Base-by-base conservation (phyloP, 2,113 vertebrate species). In the Muscicapa adusta region DNA sequence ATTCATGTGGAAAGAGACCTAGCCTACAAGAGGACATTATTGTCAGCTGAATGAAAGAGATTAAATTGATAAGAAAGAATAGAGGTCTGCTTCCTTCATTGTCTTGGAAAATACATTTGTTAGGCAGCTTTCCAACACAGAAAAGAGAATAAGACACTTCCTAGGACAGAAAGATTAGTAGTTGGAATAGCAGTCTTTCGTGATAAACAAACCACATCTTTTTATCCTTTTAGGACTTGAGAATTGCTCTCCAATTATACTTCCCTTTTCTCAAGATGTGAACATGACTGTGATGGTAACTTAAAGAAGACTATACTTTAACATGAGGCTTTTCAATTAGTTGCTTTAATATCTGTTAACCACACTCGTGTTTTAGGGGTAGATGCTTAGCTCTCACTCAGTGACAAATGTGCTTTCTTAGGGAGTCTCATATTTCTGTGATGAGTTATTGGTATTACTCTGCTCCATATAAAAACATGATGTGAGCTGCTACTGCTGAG, bases 1-100 rank as follows among this genome's bases (percentile, higher is more conserved):
- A 96, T 95, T 95, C 82, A 90, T 78, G 79, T 91, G 68, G 90
- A 96, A 95, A 95, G 79, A 95, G 72, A 67, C 60, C 86, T 91
- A 92, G 73, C 16, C 73, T 93, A 56, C 56, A 81, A 88, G 68
- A 81, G 79, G 85, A 94, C 78, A 77, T 86, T 94, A 94, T 90
- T 94, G 88, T 85, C 88, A 94, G 75, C 72, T 83, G 85, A 95
- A 86, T 91, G 91, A 89, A 89, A 94, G 88, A 93, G 95, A 94
- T 94, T 83, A 88, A 96, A 94, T 80, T 97, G 78, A 88, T 96
- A 93, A 95, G 90, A 70, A 93, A 93, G 85, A 95, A 91, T 86
- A 93, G 90, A 91, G 63, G 56, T 88, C 71, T 91, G 71, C 71
- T 96, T 93, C 65, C 47, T 90, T 94, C 78, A 91, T 95, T 96